Evolutionary conservation across 2,113 vertebrate genomes (phyloP).

Genomic region (Zosterops hypoxanthus): DNA sequence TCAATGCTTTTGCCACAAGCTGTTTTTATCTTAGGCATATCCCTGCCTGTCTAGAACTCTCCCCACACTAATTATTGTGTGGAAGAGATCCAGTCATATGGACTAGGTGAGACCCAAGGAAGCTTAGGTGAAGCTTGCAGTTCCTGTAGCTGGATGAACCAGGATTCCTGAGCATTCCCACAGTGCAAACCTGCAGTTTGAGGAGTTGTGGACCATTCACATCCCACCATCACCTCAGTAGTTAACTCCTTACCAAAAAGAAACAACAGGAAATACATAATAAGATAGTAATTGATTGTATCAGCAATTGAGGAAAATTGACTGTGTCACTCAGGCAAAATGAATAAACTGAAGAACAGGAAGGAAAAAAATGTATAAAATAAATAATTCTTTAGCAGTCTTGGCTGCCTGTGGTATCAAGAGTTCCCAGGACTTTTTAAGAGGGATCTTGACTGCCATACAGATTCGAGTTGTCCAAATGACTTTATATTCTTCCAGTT

Average conservation of each 20-base stretch:
- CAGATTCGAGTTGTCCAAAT: neutral
- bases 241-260: neutral
- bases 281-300: neutral
- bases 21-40: neutral
- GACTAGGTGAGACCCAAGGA: neutral
- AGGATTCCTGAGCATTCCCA: neutral
- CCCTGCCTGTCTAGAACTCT: neutral
- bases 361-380: neutral
- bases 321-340: neutral
- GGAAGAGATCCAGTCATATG: neutral
- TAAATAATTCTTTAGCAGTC: neutral
- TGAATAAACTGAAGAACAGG: neutral
- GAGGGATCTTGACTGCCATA: neutral
- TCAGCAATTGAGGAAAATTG: neutral
- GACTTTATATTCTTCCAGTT: neutral
- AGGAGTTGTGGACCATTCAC: neutral
- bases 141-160: neutral
- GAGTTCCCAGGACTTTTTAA: neutral
- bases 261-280: too few relatives aligned
- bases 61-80: neutral
- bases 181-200: neutral
- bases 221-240: fast-evolving
- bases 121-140: neutral
- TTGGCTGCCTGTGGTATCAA: neutral
- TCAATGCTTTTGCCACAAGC: neutral